Conservation (phyloP, 2,888 invertebrate genomes). For the Bruchidius siliquastri region DNA sequence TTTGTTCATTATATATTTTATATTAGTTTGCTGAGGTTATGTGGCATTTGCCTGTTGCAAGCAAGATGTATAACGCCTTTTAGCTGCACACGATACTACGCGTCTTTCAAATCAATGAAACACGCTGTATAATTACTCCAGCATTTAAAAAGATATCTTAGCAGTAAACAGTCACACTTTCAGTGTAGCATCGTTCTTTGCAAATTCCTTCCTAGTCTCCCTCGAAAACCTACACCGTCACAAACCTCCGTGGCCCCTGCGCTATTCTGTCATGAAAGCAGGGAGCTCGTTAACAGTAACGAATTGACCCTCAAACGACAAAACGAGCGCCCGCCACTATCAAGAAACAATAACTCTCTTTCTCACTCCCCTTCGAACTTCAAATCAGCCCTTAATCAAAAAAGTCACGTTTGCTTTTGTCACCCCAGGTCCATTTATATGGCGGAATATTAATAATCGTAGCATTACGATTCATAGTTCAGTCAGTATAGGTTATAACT, state of each 20-base stretch:
- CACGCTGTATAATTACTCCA: no score
- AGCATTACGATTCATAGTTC: neutral
- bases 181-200: no score
- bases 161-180: no score
- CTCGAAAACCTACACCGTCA: no score
- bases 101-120: no score
- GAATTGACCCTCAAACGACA: neutral
- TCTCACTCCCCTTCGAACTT: neutral
- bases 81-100: no score
- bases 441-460: neutral
- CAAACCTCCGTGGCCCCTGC: neutral
- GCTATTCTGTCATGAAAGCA: neutral
- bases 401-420: slow-evolving; percentile 21
- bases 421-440: slow-evolving; percentile 5
- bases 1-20: no score
- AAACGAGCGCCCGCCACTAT: neutral
- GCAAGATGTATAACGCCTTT: no score
- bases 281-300: neutral
- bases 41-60: no score
- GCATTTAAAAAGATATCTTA: no score
- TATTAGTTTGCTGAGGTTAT: no score
- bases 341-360: neutral
- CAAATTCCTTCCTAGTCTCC: no score
- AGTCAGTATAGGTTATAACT: neutral
- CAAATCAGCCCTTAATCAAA: slow-evolving; percentile 12